Base-by-base conservation (phyloP, 37 sponge, comb jelly and placozoan species). In the Bolinopsis microptera region DNA sequence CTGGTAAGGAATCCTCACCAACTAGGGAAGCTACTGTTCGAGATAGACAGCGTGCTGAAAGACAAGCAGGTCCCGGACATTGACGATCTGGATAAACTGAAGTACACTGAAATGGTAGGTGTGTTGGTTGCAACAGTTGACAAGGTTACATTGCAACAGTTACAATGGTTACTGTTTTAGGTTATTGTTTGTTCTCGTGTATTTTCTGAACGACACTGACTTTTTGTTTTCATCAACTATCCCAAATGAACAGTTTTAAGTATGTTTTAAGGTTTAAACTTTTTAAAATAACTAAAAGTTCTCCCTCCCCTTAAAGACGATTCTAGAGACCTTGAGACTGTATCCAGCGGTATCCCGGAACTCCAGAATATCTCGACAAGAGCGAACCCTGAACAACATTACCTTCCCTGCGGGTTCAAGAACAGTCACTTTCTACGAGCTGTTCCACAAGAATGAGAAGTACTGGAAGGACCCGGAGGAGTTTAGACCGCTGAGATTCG, bases 401-500 rank as follows among this genome's bases (percentile, higher is more conserved):
- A 72, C 31, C 31, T 30, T 72, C 27, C 75, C 75, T 30, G 31
- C 75, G 5, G 75, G 75, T 23, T n/a, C 31, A 8, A 72, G 75
- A n/a, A 72, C 75, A 5, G 75, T 72, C 3, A 72, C 75, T 2
- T 72, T 72, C 75, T 72, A 72, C 75, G 75, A 72, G 18, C 75
- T 72, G 13, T 21, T 72, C n/a, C 75, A 72, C 31, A 72, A 72
- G 75, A 72, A 72, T 21, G 75, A 72, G 25, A 72, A 72, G 31
- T 72, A 72, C 31, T 72, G 75, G 75, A 72, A 72, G 5, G 75
- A 72, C 25, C 75, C 75, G 31, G 31, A 72, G 27, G 75, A 72
- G 31, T 72, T 72, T 72, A 72, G 75, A 72, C 75, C 75, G 27
- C 75, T 72, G 31, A 72, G 75, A 72, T 72, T 72, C 18, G 75